phyloP scores from a whole-genome alignment of 2,797 vertebrate genomes.

The Syngnathus rostellatus region DNA sequence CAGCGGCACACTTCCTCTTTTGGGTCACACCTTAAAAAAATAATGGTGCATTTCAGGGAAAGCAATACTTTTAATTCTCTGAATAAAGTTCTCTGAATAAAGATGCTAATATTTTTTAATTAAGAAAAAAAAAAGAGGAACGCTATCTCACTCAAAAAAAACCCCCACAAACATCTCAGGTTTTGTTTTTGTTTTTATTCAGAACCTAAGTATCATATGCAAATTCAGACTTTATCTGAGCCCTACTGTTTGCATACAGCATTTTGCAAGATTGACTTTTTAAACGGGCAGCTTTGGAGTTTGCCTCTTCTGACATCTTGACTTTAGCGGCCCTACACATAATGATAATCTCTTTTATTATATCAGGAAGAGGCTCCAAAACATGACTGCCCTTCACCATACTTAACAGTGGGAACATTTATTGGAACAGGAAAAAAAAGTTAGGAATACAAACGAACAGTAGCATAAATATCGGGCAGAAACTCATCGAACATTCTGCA shows the following conservation, averaged over 20 bases:
- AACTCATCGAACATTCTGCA: constrained; percentile 27
- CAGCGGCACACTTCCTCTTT: not conserved
- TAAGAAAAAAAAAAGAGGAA: too few relatives aligned
- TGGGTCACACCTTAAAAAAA: not conserved
- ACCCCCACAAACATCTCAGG: not conserved
- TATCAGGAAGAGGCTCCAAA: not conserved
- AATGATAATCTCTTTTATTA: not conserved
- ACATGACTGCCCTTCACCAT: not conserved
- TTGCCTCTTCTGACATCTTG: not conserved
- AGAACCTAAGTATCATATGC: not conserved
- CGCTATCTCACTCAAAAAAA: not conserved
- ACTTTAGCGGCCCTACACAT: too few relatives aligned
- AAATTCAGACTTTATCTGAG: not conserved
- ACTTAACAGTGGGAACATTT: not conserved
- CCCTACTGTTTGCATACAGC: not conserved
- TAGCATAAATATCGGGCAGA: not conserved
- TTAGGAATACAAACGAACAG: not conserved
- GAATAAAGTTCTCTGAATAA: not conserved
- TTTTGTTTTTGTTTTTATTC: not conserved
- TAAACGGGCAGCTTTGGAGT: not conserved
- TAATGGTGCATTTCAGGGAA: not conserved
- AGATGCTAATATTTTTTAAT: not conserved
- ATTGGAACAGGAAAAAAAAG: not conserved
- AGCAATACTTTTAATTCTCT: not conserved
- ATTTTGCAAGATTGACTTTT: not conserved